These are phyloP conservation scores for Tuta absoluta DNA, from an alignment of 2,888 invertebrate genomes.

Conservation along the genomic window DNA sequence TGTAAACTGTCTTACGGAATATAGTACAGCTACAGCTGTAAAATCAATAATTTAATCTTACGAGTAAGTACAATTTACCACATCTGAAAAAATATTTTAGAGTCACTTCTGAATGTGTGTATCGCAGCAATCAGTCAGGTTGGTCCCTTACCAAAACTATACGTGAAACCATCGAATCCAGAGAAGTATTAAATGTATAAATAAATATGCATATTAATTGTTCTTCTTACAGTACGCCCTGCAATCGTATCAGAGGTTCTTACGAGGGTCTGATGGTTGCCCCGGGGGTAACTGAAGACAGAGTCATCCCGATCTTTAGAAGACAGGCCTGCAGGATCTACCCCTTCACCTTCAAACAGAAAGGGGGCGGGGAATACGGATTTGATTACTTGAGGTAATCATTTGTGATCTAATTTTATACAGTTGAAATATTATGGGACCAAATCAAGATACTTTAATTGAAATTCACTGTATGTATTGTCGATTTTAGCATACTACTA, in stretches of 20 bases:
- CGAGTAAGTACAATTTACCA: too few relatives aligned
- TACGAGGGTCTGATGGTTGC: constrained; percentile 89
- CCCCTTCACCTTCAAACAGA: constrained; percentile 59
- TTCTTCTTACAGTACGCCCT: constrained; percentile 73
- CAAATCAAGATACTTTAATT: not conserved
- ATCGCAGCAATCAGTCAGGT: too few relatives aligned
- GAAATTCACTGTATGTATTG: too few relatives aligned
- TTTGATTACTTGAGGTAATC: constrained; percentile 82
- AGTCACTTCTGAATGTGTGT: too few relatives aligned
- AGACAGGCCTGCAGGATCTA: constrained; percentile 90
- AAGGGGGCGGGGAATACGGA: constrained; percentile 63
- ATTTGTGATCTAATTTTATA: not conserved
- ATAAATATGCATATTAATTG: not conserved
- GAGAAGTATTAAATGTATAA: too few relatives aligned
- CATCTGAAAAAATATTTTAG: too few relatives aligned
- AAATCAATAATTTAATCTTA: too few relatives aligned
- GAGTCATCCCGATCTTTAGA: constrained; percentile 84
- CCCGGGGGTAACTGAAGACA: constrained; percentile 75
- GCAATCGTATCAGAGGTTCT: constrained; percentile 86
- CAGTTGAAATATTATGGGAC: not conserved
- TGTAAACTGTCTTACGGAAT: too few relatives aligned
- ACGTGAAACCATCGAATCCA: too few relatives aligned
- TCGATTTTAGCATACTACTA: too few relatives aligned
- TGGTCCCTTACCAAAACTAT: too few relatives aligned
- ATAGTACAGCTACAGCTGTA: too few relatives aligned